These are phyloP conservation scores for Gadopsis bispinosus DNA, from an alignment of 2,797 vertebrate species.

Conservation along the genomic window DNA sequence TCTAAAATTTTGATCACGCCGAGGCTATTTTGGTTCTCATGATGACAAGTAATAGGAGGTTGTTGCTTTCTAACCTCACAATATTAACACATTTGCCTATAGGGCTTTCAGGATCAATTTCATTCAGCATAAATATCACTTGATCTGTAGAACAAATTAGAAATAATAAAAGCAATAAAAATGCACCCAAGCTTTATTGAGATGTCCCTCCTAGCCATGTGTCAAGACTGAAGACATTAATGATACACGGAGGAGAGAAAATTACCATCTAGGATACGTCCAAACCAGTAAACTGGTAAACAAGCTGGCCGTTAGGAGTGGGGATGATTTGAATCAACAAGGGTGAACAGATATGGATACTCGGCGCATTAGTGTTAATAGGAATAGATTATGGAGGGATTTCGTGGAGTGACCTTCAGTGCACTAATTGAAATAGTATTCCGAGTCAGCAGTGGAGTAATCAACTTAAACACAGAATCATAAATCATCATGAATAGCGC, in stretches of 20 bases:
- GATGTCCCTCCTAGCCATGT: constrained; percentile 89
- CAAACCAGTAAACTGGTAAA: constrained; percentile 98
- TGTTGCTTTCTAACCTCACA: constrained; percentile 79
- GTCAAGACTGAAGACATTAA: constrained; percentile 91
- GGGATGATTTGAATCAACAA: constrained; percentile 99
- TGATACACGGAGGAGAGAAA: constrained; percentile 93
- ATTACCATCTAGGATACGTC: constrained; percentile 96
- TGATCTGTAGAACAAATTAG: constrained; percentile 85
- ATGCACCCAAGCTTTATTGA: constrained; percentile 80
- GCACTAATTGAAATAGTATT: constrained; percentile 99
- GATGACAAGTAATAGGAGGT: constrained; percentile 81
- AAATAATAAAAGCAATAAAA: constrained; percentile 84
- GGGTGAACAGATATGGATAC: constrained; percentile 99
- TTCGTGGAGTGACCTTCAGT: constrained; percentile 99
- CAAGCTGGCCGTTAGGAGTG: constrained; percentile 96
- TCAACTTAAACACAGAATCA: constrained; percentile 99
- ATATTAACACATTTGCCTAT: constrained; percentile 73
- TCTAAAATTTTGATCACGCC: constrained; percentile 84
- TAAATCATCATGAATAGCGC: constrained; percentile 99
- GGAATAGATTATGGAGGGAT: constrained; percentile 99
- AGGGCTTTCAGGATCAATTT: constrained; percentile 84
- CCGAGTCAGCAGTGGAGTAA: constrained; percentile 99
- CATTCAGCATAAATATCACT: constrained; percentile 86
- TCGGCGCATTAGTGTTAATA: constrained; percentile 99
- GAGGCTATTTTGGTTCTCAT: constrained; percentile 84